Evolutionary conservation across 2,113 vertebrate species (phyloP).

Genomic region (Andinoacara biseriatus): DNA sequence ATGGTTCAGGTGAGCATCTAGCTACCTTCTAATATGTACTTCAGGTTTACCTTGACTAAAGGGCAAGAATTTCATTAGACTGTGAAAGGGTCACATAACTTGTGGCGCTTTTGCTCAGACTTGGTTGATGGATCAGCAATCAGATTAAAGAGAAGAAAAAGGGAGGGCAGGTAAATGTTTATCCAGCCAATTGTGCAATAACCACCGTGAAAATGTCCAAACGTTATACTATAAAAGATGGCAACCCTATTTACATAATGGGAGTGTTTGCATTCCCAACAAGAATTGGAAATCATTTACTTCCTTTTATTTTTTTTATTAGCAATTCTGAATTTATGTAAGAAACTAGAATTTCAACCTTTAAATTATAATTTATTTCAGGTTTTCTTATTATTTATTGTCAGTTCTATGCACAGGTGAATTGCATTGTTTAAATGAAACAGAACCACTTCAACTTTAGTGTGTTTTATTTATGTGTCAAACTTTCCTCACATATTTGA

Average conservation of each 20-base stretch:
- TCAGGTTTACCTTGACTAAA: slow-evolving; percentile 8
- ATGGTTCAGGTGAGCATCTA: slow-evolving; percentile 69
- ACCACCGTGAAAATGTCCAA: slow-evolving; percentile 18
- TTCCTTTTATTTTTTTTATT: not conserved
- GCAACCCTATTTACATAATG: slow-evolving; percentile 29
- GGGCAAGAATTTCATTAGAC: not conserved
- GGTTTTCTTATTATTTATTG: not conserved
- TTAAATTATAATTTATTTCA: not conserved
- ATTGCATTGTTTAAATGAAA: not conserved
- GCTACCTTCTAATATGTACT: slow-evolving; percentile 16
- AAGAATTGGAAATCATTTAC: not conserved
- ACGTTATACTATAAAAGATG: not conserved
- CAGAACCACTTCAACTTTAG: not conserved
- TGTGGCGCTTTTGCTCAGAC: slow-evolving; percentile 13
- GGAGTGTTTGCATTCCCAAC: slow-evolving; percentile 37
- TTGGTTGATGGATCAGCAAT: slow-evolving; percentile 35
- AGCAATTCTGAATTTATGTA: not conserved
- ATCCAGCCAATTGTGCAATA: slow-evolving; percentile 53
- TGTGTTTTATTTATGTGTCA: not conserved
- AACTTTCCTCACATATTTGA: not conserved
- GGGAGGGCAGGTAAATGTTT: slow-evolving; percentile 62
- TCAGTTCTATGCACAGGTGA: not conserved
- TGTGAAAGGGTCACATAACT: not conserved
- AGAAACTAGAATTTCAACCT: not conserved
- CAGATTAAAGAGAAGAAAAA: slow-evolving; percentile 22